Percentiles rank a stretch among this genome's conserved stretches.
Evolutionary conservation across 2,113 vertebrate species (phyloP).

Genomic region (Oryzias celebensis): DNA sequence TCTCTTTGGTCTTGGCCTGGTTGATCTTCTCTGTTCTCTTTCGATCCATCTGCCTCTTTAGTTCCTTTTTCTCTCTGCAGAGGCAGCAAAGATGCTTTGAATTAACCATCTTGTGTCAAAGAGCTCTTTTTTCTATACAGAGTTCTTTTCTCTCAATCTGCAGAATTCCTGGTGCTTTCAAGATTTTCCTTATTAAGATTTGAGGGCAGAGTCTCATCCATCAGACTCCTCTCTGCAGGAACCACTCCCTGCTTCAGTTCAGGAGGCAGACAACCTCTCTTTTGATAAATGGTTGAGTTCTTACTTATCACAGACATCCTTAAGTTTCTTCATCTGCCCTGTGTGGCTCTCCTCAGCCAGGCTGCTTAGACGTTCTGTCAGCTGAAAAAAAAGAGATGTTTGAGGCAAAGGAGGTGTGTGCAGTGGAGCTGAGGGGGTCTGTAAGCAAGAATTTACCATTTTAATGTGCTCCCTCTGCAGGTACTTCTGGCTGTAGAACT

Average conservation of each 20-base stretch:
- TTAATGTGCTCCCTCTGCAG: slow-evolving; percentile 91
- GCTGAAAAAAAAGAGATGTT: slow-evolving; percentile 68
- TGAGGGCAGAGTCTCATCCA: too few species aligned
- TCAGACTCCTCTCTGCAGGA: too few species aligned
- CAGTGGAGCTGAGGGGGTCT: too few species aligned
- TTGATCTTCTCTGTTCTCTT: slow-evolving; percentile 97
- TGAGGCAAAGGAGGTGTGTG: not conserved
- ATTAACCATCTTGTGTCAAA: not conserved
- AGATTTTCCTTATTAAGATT: too few species aligned
- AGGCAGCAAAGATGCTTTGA: slow-evolving; percentile 18
- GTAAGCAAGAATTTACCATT: slow-evolving; percentile 35
- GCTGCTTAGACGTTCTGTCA: slow-evolving; percentile 89
- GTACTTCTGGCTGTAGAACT: slow-evolving; percentile 97
- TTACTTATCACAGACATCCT: slow-evolving; percentile 96
- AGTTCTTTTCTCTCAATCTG: too few species aligned
- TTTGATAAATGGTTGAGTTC: slow-evolving; percentile 24
- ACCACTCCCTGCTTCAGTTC: too few species aligned
- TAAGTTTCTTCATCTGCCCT: slow-evolving; percentile 92
- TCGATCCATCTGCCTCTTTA: slow-evolving; percentile 98
- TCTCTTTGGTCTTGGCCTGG: slow-evolving; percentile 96
- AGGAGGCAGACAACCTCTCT: too few species aligned
- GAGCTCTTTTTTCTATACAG: not conserved
- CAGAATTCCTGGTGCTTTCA: too few species aligned
- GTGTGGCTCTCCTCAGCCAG: slow-evolving; percentile 91
- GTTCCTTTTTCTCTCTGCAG: slow-evolving; percentile 93